Conservation (phyloP, 2,888 invertebrate genomes). For the Ditula angustiorana region DNA sequence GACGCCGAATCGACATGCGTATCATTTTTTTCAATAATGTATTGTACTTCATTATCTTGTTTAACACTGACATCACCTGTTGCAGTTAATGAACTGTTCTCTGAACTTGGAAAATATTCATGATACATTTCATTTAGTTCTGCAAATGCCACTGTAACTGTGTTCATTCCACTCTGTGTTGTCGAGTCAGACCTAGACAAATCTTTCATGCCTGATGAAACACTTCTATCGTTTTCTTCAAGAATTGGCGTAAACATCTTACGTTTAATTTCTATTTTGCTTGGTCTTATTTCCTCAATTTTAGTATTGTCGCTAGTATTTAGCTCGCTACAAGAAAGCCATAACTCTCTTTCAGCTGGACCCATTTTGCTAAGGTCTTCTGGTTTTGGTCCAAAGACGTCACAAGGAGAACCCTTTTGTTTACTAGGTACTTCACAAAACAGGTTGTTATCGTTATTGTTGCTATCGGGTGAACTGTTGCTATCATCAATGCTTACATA, state of each 20-base stretch:
- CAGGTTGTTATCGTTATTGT: conserved; percentile 65
- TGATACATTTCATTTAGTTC: conserved; percentile 75
- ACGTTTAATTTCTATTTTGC: conserved; percentile 65
- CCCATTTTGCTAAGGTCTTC: conserved; percentile 71
- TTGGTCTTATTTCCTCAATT: conserved; percentile 58
- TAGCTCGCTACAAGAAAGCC: conserved; percentile 68
- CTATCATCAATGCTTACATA: conserved; percentile 84
- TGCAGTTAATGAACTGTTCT: conserved; percentile 54
- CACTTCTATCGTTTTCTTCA: conserved; percentile 74
- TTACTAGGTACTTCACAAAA: conserved; percentile 59
- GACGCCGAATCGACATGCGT: conserved; percentile 80
- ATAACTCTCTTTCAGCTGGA: conserved; percentile 78
- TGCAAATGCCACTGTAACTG: conserved; percentile 77
- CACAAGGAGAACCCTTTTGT: conserved; percentile 57
- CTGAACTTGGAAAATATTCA: conserved; percentile 68
- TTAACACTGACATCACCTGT: conserved; percentile 51
- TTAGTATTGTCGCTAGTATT: conserved; percentile 53
- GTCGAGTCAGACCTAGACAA: conserved; percentile 49
- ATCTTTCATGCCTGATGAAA: conserved; percentile 64
- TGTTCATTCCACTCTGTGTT: conserved; percentile 62
- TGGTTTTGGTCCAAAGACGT: conserved; percentile 51
- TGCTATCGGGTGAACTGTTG: conserved; percentile 74
- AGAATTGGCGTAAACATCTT: conserved; percentile 74
- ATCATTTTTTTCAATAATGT: conserved; percentile 55
- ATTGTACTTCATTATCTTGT: conserved; percentile 46